These are phyloP conservation scores for Orthonevra nobilis DNA, from an alignment of 2,888 invertebrate species.

Conservation along the genomic window DNA sequence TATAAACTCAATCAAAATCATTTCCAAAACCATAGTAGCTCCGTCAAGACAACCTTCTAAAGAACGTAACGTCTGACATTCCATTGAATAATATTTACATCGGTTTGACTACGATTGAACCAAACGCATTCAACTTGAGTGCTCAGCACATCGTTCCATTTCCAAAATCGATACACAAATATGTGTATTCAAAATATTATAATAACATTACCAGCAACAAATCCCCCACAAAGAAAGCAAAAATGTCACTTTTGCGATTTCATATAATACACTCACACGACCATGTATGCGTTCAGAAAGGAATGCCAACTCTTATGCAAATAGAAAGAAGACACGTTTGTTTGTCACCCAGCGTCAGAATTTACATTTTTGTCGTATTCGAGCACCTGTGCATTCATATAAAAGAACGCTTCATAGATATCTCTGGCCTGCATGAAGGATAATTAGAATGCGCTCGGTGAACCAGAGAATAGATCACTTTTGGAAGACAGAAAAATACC, in stretches of 20 bases:
- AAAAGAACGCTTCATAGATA: not conserved
- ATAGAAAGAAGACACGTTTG: not conserved
- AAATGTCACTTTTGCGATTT: not conserved
- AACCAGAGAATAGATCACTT: conserved; percentile 1
- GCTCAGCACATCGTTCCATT: too few relatives aligned
- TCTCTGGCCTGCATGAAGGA: conserved; percentile 6
- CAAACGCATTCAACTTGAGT: too few relatives aligned
- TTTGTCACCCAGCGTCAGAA: too few relatives aligned
- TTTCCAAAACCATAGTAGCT: too few relatives aligned
- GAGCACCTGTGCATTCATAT: not conserved
- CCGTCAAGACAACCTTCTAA: too few relatives aligned
- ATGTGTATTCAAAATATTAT: conserved; percentile 11
- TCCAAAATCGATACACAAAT: conserved; percentile 16
- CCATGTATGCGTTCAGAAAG: too few relatives aligned
- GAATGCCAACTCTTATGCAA: too few relatives aligned
- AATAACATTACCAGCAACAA: conserved; percentile 27
- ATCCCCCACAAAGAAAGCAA: conserved; percentile 6
- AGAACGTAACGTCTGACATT: too few relatives aligned
- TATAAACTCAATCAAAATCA: too few relatives aligned
- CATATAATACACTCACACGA: too few relatives aligned
- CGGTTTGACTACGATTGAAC: too few relatives aligned
- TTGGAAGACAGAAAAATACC: not conserved
- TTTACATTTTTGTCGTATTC: conserved; percentile 5
- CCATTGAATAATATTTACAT: too few relatives aligned
- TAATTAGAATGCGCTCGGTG: not conserved